A percentile compares a stretch with the other conserved stretches of the same genome.
Evolutionary conservation across 2,888 invertebrate species (phyloP).

Genomic region (Amphipyra berbera): DNA sequence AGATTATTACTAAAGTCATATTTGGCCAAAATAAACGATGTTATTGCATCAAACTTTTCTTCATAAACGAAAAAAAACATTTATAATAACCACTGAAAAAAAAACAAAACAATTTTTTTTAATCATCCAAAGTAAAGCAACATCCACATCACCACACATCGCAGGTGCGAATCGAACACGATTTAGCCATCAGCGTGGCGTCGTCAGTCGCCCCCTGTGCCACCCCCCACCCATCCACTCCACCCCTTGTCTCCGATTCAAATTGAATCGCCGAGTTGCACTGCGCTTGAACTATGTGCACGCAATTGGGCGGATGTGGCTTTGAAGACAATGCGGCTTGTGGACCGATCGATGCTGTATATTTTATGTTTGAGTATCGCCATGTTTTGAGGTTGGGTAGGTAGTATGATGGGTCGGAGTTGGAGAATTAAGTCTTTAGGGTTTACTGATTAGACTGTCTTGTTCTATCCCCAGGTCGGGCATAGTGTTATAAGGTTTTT

Average conservation of each 20-base stretch:
- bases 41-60: too few relatives aligned
- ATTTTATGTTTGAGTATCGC: constrained; percentile 33
- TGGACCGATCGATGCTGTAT: constrained; percentile 57
- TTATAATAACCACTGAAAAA: too few relatives aligned
- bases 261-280: constrained; percentile 84
- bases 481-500: too few relatives aligned
- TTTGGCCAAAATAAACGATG: too few relatives aligned
- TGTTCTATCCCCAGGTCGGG: too few relatives aligned
- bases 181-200: constrained; percentile 85
- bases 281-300: constrained; percentile 73
- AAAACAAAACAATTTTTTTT: too few relatives aligned
- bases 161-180: constrained; percentile 88
- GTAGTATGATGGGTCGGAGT: neutral
- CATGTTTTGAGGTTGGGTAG: constrained; percentile 7
- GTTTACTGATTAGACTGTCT: too few relatives aligned
- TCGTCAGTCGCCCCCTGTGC: constrained; percentile 73
- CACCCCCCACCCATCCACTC: constrained; percentile 46
- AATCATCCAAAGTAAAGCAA: constrained; percentile 68
- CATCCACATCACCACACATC: constrained; percentile 54
- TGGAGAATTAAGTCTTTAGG: neutral
- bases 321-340: constrained; percentile 69
- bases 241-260: constrained; percentile 76
- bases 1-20: too few relatives aligned
- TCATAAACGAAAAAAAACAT: too few relatives aligned
- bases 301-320: constrained; percentile 79